phyloP scores from a whole-genome alignment of 2,113 vertebrate genomes.

The Cynopterus brachyotis region DNA sequence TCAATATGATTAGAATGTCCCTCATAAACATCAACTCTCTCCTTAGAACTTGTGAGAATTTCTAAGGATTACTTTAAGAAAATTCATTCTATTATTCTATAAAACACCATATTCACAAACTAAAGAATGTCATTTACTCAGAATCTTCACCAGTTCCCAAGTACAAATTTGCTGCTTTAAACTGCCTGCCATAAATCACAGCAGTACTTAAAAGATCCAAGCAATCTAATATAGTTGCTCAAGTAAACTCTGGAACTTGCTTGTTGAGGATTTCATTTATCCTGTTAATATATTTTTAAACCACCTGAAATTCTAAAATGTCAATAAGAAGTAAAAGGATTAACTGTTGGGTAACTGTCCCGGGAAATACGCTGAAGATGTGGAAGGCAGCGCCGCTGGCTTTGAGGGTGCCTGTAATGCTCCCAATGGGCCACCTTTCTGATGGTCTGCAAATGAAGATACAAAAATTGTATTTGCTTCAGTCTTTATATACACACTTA shows the following conservation, averaged over 20 bases:
- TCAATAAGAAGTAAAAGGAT: not conserved
- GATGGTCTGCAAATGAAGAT: constrained; percentile 82
- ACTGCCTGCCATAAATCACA: not conserved
- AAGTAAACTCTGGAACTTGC: not conserved
- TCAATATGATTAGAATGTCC: not conserved
- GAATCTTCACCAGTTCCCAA: not conserved
- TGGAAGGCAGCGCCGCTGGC: constrained; percentile 54
- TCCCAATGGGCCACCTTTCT: constrained; percentile 71
- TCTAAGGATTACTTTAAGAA: not conserved
- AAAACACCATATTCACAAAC: not conserved
- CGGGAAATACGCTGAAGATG: constrained; percentile 91
- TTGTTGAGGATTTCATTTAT: not conserved
- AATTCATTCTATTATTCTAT: not conserved
- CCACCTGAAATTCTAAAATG: not conserved
- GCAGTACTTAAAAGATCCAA: not conserved
- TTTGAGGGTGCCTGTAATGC: constrained; percentile 54
- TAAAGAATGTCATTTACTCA: constrained; percentile 11
- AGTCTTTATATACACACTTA: not conserved
- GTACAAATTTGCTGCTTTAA: not conserved
- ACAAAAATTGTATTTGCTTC: not conserved
- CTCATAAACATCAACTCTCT: not conserved
- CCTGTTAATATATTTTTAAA: not conserved
- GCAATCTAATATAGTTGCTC: not conserved
- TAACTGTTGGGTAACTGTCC: constrained; percentile 77
- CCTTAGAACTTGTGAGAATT: not conserved